Conservation (phyloP, 2,888 invertebrate genomes). For the Synanthedon tipuliformis region DNA sequence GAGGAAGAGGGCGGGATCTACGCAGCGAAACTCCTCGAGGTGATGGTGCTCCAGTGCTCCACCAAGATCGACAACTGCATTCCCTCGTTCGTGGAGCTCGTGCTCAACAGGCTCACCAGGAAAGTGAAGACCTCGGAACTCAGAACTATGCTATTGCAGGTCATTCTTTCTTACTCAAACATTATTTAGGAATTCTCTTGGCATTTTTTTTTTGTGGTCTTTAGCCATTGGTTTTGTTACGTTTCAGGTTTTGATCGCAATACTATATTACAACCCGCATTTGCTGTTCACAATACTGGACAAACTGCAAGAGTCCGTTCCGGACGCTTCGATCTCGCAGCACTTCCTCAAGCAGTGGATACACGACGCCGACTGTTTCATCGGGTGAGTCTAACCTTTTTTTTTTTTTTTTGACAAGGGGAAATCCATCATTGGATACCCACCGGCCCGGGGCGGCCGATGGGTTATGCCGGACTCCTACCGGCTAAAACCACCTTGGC, state of each 20-base stretch:
- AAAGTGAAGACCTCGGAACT: constrained; percentile 94
- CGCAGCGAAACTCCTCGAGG: constrained; percentile 96
- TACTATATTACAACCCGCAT: constrained; percentile 90
- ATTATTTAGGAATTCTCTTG: too few relatives aligned
- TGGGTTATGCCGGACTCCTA: too few relatives aligned
- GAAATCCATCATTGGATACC: too few relatives aligned
- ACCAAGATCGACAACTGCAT: constrained; percentile 91
- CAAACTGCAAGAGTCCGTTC: constrained; percentile 80
- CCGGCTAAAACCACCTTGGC: too few relatives aligned
- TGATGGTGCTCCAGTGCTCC: constrained; percentile 93
- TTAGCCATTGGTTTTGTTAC: not conserved
- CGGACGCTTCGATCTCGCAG: constrained; percentile 83
- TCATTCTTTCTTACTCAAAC: not conserved
- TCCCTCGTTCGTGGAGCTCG: constrained; percentile 90
- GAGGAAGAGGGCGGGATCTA: constrained; percentile 92
- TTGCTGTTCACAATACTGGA: constrained; percentile 85
- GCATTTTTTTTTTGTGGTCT: too few relatives aligned
- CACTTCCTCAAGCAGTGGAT: constrained; percentile 98
- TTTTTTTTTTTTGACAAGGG: too few relatives aligned
- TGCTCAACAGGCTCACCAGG: constrained; percentile 85
- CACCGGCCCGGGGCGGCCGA: too few relatives aligned
- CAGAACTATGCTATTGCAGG: constrained; percentile 90
- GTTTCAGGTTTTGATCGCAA: constrained; percentile 86
- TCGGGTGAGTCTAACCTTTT: constrained; percentile 80
- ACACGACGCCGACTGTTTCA: constrained; percentile 93